phyloP scores from a whole-genome alignment of 2,888 invertebrate genomes.

The Aporophyla nigra region DNA sequence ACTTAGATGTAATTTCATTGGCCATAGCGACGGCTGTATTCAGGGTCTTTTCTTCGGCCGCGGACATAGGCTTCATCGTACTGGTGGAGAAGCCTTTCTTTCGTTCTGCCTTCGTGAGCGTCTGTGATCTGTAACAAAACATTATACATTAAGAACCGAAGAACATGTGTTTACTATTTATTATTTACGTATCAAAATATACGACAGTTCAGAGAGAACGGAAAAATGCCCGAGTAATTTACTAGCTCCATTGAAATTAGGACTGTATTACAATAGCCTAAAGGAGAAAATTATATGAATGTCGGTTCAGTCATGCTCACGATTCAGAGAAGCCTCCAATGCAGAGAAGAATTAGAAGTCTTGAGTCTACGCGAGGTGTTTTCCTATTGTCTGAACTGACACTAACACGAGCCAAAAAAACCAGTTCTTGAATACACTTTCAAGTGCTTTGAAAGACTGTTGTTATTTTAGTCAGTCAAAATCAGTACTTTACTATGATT shows the following conservation, averaged over 20 bases:
- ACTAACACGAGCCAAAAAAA: background rate
- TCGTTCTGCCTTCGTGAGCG: constrained; percentile 82
- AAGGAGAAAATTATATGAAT: too few species aligned
- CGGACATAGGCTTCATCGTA: constrained; percentile 97
- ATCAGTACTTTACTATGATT: background rate
- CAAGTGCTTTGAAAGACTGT: background rate
- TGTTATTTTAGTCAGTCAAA: background rate
- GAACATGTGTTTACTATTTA: background rate
- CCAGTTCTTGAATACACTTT: background rate
- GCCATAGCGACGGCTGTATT: constrained; percentile 98
- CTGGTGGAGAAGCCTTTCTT: constrained; percentile 79
- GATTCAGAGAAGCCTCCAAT: too few species aligned
- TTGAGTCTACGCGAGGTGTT: too few species aligned
- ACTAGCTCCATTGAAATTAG: too few species aligned
- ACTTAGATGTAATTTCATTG: constrained; percentile 96
- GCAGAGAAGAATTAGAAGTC: too few species aligned
- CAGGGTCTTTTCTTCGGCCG: constrained; percentile 97
- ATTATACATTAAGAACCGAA: background rate
- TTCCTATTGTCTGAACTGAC: too few species aligned
- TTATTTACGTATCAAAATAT: background rate
- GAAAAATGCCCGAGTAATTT: too few species aligned
- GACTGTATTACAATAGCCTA: too few species aligned
- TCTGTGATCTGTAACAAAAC: constrained; percentile 75
- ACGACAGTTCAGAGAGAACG: too few species aligned
- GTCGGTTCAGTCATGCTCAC: too few species aligned